Evolutionary conservation across 2,888 invertebrate genomes (phyloP).

Genomic region (Andrena haemorrhoa): DNA sequence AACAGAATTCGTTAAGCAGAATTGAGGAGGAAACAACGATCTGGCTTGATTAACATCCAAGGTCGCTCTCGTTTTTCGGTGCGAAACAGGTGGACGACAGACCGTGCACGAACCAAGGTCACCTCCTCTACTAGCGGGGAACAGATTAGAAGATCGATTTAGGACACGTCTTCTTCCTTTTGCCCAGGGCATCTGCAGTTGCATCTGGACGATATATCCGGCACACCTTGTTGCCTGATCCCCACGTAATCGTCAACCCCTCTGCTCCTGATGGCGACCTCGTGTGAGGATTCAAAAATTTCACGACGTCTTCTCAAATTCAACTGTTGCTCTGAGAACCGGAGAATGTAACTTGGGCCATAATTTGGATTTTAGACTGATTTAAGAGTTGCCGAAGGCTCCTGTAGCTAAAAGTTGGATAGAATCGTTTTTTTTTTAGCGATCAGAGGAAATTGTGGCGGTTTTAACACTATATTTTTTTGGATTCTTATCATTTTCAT

Average conservation of each 20-base stretch:
- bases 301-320: neutral
- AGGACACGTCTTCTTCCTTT: slow-evolving; percentile 1
- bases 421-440: neutral
- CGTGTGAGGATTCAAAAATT: neutral
- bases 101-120: slow-evolving; percentile 69
- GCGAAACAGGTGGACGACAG: slow-evolving; percentile 72
- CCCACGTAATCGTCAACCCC: neutral
- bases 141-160: slow-evolving; percentile 29
- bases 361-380: neutral
- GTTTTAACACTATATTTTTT: too few species aligned
- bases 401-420: neutral
- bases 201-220: neutral
- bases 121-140: slow-evolving; percentile 12
- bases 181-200: slow-evolving; percentile 28
- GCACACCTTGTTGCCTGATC: slow-evolving; percentile 17
- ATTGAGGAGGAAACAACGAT: slow-evolving; percentile 29
- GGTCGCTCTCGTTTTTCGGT: slow-evolving; percentile 60
- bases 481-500: too few species aligned
- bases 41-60: slow-evolving; percentile 43
- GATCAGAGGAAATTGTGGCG: neutral
- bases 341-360: neutral
- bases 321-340: neutral
- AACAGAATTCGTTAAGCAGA: slow-evolving; percentile 42
- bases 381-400: neutral
- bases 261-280: neutral